phyloP scores from a whole-genome alignment of 53 echinoderm and acorn worm genomes.

The Mesocentrotus franciscanus region DNA sequence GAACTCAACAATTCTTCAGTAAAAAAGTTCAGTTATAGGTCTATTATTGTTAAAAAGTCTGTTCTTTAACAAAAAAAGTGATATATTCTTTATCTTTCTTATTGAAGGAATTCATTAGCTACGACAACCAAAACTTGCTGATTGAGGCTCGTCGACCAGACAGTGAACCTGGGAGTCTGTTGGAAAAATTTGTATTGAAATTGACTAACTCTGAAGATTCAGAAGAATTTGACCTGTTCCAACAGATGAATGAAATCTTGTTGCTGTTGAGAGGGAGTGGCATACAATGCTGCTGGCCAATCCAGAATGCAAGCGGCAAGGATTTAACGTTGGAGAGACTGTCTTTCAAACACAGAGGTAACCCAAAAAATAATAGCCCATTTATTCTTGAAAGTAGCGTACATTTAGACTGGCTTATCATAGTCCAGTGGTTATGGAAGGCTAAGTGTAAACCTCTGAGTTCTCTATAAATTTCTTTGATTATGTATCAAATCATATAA shows the following conservation, averaged over 20 bases:
- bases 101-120: slow-evolving; percentile 66
- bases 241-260: slow-evolving; percentile 66
- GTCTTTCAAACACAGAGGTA: slow-evolving; percentile 50
- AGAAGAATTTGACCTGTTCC: slow-evolving; percentile 25
- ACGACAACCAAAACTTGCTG: slow-evolving; percentile 76
- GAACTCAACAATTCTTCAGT: neutral
- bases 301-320: slow-evolving; percentile 43
- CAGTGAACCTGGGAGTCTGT: slow-evolving; percentile 23
- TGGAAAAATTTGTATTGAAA: slow-evolving; percentile 64
- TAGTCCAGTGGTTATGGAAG: neutral
- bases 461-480: no score
- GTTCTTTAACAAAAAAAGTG: neutral
- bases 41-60: neutral
- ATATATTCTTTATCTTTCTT: neutral
- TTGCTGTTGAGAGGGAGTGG: slow-evolving; percentile 65
- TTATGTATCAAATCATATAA: no score
- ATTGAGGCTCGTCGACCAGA: slow-evolving; percentile 37
- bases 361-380: neutral
- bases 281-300: slow-evolving; percentile 70
- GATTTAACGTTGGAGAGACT: slow-evolving; percentile 66
- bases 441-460: no score
- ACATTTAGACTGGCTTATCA: neutral
- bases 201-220: slow-evolving; percentile 71
- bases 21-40: neutral
- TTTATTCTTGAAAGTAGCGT: neutral